Conservation (phyloP, 2,113 vertebrate species). For the Phrynocephalus versicolor region DNA sequence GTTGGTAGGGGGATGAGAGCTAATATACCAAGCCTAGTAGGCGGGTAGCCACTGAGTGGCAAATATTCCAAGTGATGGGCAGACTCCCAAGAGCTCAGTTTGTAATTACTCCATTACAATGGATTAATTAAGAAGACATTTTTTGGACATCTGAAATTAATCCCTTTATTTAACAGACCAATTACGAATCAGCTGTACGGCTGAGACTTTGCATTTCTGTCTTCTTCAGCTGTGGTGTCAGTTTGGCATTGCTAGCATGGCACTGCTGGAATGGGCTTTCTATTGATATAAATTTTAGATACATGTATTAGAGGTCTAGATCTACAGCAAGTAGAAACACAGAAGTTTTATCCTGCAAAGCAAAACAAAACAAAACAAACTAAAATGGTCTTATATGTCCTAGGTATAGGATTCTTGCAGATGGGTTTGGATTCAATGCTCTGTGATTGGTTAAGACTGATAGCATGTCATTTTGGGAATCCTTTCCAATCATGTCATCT, state of each 20-base stretch:
- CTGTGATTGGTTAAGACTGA: neutral
- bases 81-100: neutral
- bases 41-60: neutral
- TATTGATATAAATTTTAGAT: slow-evolving; percentile 76
- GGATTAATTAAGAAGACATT: slow-evolving; percentile 26
- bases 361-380: no score
- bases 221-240: neutral
- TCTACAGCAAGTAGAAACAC: slow-evolving; percentile 73
- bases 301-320: slow-evolving; percentile 29
- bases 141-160: slow-evolving; percentile 20
- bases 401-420: neutral
- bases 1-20: neutral
- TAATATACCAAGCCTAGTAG: neutral
- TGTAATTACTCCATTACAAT: slow-evolving; percentile 24
- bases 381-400: neutral
- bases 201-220: slow-evolving; percentile 70
- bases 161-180: neutral
- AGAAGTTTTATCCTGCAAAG: slow-evolving; percentile 71
- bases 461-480: neutral
- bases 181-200: slow-evolving; percentile 63
- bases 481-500: neutral
- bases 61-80: neutral
- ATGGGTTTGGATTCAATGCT: neutral
- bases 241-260: slow-evolving; percentile 68
- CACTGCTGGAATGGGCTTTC: slow-evolving; percentile 71